Evolutionary conservation across 92 coral and sea anemone species (phyloP).

Genomic region (Parazoanthus atlanticus): DNA sequence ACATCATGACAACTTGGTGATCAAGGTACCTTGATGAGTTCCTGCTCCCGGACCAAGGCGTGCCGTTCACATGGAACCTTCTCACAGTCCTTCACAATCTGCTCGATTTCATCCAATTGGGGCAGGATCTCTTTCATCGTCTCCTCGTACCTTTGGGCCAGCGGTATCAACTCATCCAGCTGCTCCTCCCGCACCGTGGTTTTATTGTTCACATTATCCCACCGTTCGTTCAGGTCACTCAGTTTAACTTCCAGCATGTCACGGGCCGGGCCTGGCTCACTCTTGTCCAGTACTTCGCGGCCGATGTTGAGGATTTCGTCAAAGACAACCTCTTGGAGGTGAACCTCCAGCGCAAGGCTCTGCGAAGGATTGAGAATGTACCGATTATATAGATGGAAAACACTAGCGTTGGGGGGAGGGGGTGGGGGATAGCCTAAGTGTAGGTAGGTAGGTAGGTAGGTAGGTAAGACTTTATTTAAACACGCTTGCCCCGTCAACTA

Average conservation of each 20-base stretch:
- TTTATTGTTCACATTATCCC: slow-evolving; percentile 68
- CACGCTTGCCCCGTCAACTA: no score
- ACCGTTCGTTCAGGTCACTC: slow-evolving; percentile 73
- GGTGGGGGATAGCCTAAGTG: no score
- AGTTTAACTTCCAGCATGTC: slow-evolving; percentile 68
- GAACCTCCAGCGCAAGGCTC: slow-evolving; percentile 85
- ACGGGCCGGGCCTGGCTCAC: slow-evolving; percentile 73
- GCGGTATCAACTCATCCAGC: slow-evolving; percentile 87
- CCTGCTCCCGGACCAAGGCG: slow-evolving; percentile 82
- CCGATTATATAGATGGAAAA: background rate
- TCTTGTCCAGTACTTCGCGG: slow-evolving; percentile 77
- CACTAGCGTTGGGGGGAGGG: background rate
- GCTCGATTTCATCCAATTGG: slow-evolving; percentile 77
- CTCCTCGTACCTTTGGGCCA: slow-evolving; percentile 86
- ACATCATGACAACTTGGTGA: no score
- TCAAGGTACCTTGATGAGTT: slow-evolving; percentile 74
- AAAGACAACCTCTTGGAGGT: slow-evolving; percentile 81
- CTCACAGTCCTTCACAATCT: slow-evolving; percentile 75
- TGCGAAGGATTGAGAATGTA: slow-evolving; percentile 21
- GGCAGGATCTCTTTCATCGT: slow-evolving; percentile 75
- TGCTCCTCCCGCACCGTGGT: slow-evolving; percentile 83
- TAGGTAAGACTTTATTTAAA: no score
- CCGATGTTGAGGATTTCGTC: slow-evolving; percentile 79
- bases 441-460: no score
- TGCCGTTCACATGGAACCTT: slow-evolving; percentile 85